Conservation (phyloP, 2,888 invertebrate genomes). For the Eutolmus rufibarbis region DNA sequence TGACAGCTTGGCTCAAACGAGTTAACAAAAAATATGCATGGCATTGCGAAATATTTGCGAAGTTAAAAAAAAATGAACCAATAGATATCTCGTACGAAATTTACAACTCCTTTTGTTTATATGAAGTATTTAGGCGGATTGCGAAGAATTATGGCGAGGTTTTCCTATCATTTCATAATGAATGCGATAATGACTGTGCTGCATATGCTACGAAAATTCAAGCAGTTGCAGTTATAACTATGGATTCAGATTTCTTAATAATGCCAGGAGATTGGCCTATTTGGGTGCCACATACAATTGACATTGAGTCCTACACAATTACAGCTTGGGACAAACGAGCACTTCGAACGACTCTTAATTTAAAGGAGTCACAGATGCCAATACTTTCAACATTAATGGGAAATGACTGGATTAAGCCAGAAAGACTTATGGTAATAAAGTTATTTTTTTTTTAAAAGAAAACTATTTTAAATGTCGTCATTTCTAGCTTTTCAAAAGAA, state of each 20-base stretch:
- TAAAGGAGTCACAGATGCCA: conserved; percentile 45
- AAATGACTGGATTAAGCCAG: conserved; percentile 35
- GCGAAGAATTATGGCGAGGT: conserved; percentile 42
- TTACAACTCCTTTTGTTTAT: neutral
- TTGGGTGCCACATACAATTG: conserved; percentile 34
- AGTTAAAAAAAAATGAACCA: neutral
- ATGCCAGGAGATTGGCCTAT: conserved; percentile 43
- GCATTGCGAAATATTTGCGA: neutral
- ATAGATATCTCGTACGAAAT: neutral
- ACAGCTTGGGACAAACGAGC: conserved; percentile 35
- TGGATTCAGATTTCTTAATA: conserved; percentile 46
- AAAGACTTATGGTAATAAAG: neutral
- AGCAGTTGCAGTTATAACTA: conserved; percentile 39
- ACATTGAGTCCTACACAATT: conserved; percentile 16
- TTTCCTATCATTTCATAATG: conserved; percentile 40
- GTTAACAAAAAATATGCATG: conserved; percentile 31
- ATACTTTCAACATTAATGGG: conserved; percentile 44
- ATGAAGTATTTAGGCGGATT: neutral
- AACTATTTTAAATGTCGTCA: neutral
- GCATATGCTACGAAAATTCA: conserved; percentile 35
- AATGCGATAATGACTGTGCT: conserved; percentile 44
- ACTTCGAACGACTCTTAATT: conserved; percentile 19
- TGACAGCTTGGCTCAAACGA: neutral
- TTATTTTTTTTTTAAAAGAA: neutral
- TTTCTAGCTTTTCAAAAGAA: conserved; percentile 8